Base-by-base conservation (phyloP, 2,888 invertebrate species). In the Mellilla xanthometata region DNA sequence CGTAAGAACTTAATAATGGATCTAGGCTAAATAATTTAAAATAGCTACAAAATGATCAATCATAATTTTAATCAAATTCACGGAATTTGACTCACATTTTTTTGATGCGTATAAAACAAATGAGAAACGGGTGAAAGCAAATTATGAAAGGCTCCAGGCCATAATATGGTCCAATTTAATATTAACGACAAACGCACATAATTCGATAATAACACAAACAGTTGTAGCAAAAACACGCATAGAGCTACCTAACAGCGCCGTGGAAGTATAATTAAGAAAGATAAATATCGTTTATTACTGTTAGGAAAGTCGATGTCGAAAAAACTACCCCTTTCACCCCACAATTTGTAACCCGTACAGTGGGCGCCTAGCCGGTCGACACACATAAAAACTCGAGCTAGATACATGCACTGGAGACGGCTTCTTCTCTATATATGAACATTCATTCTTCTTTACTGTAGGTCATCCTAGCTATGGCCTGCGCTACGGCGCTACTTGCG, bases 211-310 rank as follows among this genome's bases (percentile, higher is more conserved):
- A 83, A 85, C 74, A 76, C 67, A 76, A 81, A 72, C 76, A 76
- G 74, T 73, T 70, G 72, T 65, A 73, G 69, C 68, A 74, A 79
- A 81, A 86, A 89, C 83, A 87, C 78, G 84, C 76, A 80, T 76
- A 74, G 65, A 71, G 81, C 85, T 86, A 85, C 85, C 80, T 85
- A 85, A 81, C 69, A 76, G 76, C 76, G 71, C 72, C 86, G 79
- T 78, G 76, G 78, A 77, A 78, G 82, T 83, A 85, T 89, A 89
- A 89, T 89, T 89, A 89, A 88, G 83, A 85, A 89, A 89, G 89
- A 89, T 89, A 89, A 89, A 89, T 89, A 89, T 88, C 85, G 84
- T 89, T 89, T 89, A 89, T 89, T 89, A 89, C 89, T 78, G 86
- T 86, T 86, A 88, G 82, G 76, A 84, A 88, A 89, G 89, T 88